phyloP scores from a whole-genome alignment of 2,888 invertebrate species.

The Myopa testacea region DNA sequence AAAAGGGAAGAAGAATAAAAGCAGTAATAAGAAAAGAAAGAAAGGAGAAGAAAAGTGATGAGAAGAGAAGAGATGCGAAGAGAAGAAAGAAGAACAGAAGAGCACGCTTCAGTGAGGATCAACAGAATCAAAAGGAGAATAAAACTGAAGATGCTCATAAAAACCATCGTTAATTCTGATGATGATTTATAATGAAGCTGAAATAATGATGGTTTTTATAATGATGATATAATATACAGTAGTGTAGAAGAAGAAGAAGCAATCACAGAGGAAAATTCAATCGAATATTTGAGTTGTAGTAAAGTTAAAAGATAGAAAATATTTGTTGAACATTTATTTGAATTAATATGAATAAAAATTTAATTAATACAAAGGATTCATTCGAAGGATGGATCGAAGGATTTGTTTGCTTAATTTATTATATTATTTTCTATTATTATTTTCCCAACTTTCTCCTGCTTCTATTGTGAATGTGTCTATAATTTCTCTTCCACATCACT shows the following conservation, averaged over 20 bases:
- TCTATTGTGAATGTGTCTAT: no score
- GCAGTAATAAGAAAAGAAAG: background rate
- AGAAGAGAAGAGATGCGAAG: no score
- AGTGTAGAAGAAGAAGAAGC: background rate
- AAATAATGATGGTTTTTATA: no score
- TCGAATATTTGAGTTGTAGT: no score
- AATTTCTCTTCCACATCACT: background rate
- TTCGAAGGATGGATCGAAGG: background rate
- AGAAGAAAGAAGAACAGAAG: no score
- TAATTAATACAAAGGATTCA: no score
- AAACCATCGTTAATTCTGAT: background rate
- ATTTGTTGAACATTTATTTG: no score
- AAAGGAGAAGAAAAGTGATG: background rate
- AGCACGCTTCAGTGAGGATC: no score
- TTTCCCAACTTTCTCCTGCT: background rate
- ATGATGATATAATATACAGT: no score
- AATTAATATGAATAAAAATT: no score
- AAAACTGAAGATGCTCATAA: background rate
- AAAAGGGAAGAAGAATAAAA: background rate
- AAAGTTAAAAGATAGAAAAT: no score
- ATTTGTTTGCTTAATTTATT: background rate
- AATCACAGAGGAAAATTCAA: background rate
- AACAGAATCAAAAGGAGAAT: no score
- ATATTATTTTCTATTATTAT: background rate
- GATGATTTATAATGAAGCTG: background rate